These are phyloP conservation scores for Indicator indicator DNA, from an alignment of 2,113 vertebrate species.

Conservation along the genomic window DNA sequence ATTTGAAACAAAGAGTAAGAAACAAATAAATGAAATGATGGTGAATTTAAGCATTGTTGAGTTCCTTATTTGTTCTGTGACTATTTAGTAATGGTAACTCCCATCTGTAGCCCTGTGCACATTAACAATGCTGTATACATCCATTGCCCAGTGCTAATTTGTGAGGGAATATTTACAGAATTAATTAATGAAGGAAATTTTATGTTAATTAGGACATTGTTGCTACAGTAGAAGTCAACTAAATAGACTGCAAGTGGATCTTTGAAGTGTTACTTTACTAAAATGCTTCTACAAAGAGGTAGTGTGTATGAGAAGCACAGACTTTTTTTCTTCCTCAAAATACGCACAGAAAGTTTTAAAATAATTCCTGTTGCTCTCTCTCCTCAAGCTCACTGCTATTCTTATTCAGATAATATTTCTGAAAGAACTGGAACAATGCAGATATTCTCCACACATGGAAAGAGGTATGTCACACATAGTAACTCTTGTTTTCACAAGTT, in stretches of 20 bases:
- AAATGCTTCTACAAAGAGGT: not conserved
- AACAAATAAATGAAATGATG: not conserved
- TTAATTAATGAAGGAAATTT: not conserved
- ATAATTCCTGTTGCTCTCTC: not conserved
- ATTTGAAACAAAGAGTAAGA: not conserved
- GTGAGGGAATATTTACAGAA: not conserved
- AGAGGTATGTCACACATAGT: not conserved
- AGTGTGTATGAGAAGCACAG: not conserved
- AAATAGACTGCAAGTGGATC: not conserved
- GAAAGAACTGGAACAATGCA: not conserved
- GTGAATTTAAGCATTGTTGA: not conserved
- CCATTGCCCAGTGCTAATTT: not conserved
- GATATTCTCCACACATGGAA: not conserved
- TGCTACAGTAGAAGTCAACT: not conserved
- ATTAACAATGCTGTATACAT: not conserved
- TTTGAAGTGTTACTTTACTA: not conserved
- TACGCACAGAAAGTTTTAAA: not conserved
- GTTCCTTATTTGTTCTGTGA: not conserved
- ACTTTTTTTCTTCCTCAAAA: not conserved
- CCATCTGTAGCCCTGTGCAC: not conserved
- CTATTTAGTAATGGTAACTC: not conserved
- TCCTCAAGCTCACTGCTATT: not conserved
- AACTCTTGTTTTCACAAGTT: not conserved
- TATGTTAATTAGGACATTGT: not conserved
- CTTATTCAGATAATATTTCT: not conserved